These are phyloP conservation scores for Oxyura jamaicensis DNA, from an alignment of 2,113 vertebrate species.

Conservation along the genomic window DNA sequence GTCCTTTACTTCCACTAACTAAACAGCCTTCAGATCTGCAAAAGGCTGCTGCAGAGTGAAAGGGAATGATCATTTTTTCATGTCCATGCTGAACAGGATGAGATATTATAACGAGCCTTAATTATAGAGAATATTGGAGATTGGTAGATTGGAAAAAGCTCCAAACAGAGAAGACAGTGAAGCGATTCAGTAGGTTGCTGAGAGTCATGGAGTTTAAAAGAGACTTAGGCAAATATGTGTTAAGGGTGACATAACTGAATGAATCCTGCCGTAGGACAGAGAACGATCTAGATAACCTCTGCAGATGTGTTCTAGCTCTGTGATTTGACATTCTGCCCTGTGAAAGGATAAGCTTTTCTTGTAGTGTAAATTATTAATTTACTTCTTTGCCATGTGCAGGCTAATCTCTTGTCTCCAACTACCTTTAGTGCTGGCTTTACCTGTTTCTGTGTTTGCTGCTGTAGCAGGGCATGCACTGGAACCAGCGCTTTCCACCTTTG, in stretches of 20 bases:
- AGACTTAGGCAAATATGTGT: not conserved
- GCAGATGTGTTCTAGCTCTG: not conserved
- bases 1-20: not conserved
- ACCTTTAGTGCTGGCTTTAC: not conserved
- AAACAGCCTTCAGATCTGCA: not conserved
- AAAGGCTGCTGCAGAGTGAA: not conserved
- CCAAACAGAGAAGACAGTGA: not conserved
- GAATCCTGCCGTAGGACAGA: not conserved
- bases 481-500: not conserved
- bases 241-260: not conserved
- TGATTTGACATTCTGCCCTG: not conserved
- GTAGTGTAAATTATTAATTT: not conserved
- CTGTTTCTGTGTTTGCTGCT: not conserved
- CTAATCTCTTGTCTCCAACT: not conserved
- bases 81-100: not conserved
- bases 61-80: not conserved
- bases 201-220: not conserved
- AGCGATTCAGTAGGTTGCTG: not conserved
- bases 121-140: not conserved
- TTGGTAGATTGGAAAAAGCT: not conserved
- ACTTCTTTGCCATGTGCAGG: not conserved
- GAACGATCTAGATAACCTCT: not conserved
- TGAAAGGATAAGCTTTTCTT: not conserved
- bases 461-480: not conserved
- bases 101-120: not conserved